Percentiles rank a stretch among this genome's conserved stretches.
phyloP scores from a whole-genome alignment of 53 echinoderm and acorn worm species.

The Holothuria scabra region DNA sequence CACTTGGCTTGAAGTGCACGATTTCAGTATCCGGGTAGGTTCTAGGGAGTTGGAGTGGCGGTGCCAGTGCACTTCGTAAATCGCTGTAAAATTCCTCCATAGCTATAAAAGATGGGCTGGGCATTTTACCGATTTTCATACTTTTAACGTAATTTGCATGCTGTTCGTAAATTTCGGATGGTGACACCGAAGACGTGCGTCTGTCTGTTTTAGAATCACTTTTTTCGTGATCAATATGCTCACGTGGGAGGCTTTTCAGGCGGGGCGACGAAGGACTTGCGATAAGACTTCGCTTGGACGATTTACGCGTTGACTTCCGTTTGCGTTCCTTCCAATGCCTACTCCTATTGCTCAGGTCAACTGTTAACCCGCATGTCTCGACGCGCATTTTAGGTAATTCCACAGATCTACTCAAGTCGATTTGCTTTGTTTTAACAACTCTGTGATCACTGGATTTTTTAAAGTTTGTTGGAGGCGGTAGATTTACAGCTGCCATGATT shows the following conservation, averaged over 20 bases:
- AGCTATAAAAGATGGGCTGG: slow-evolving; percentile 37
- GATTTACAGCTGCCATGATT: too few relatives aligned
- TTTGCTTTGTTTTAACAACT: not conserved
- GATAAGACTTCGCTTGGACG: not conserved
- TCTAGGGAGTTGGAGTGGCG: slow-evolving; percentile 3
- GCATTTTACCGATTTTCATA: slow-evolving; percentile 39
- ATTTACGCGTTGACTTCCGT: not conserved
- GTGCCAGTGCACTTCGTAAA: slow-evolving; percentile 19
- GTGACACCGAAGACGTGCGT: not conserved
- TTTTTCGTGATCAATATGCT: too few relatives aligned
- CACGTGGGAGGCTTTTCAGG: not conserved
- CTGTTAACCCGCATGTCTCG: slow-evolving; percentile 33
- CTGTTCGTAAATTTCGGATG: not conserved
- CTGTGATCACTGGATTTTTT: not conserved
- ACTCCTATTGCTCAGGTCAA: slow-evolving; percentile 31
- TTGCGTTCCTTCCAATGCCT: slow-evolving; percentile 22
- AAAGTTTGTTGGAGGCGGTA: too few relatives aligned
- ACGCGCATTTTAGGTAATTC: slow-evolving; percentile 15
- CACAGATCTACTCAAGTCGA: slow-evolving; percentile 16
- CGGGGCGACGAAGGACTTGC: too few relatives aligned
- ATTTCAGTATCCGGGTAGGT: not conserved
- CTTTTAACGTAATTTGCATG: slow-evolving; percentile 13
- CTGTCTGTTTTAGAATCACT: not conserved
- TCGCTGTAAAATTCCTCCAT: slow-evolving; percentile 44
- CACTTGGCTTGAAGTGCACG: not conserved